Percentiles rank a stretch among this genome's conserved stretches.
Conservation (phyloP, 2,797 vertebrate genomes). For the Pseudomugil gertrudae region DNA sequence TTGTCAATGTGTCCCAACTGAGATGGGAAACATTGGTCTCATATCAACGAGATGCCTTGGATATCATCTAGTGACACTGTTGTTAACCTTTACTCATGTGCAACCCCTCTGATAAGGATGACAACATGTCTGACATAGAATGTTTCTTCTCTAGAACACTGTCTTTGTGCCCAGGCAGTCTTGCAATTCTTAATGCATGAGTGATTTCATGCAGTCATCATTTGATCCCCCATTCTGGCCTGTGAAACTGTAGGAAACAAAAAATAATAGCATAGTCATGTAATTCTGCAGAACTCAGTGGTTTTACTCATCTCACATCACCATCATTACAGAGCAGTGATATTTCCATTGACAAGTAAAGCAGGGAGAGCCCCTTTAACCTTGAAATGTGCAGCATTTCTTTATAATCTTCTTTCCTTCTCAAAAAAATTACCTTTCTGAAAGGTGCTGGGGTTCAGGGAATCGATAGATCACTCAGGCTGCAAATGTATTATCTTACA, state of each 20-base stretch:
- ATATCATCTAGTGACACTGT: neutral
- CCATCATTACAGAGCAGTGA: slow-evolving; percentile 39
- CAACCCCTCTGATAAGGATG: neutral
- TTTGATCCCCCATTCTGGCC: neutral
- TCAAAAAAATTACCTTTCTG: slow-evolving; percentile 78
- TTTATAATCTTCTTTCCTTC: slow-evolving; percentile 76
- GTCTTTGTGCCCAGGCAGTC: slow-evolving; percentile 4
- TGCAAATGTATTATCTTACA: slow-evolving; percentile 84
- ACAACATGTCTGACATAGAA: neutral
- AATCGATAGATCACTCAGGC: slow-evolving; percentile 84
- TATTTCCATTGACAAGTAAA: slow-evolving; percentile 52
- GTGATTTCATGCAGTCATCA: neutral
- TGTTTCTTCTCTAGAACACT: neutral
- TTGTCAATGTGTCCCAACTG: neutral
- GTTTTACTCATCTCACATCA: slow-evolving; percentile 35
- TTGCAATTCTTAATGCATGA: neutral
- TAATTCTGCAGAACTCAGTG: slow-evolving; percentile 7
- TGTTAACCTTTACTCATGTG: neutral
- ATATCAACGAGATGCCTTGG: neutral
- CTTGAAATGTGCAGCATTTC: slow-evolving; percentile 72
- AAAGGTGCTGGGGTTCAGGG: slow-evolving; percentile 63
- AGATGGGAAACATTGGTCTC: neutral
- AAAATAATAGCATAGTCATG: slow-evolving; percentile 12
- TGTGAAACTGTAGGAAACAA: neutral
- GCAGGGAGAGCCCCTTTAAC: slow-evolving; percentile 58